Conservation (phyloP, 2,888 invertebrate genomes). For the Ornithoptera priamus region DNA sequence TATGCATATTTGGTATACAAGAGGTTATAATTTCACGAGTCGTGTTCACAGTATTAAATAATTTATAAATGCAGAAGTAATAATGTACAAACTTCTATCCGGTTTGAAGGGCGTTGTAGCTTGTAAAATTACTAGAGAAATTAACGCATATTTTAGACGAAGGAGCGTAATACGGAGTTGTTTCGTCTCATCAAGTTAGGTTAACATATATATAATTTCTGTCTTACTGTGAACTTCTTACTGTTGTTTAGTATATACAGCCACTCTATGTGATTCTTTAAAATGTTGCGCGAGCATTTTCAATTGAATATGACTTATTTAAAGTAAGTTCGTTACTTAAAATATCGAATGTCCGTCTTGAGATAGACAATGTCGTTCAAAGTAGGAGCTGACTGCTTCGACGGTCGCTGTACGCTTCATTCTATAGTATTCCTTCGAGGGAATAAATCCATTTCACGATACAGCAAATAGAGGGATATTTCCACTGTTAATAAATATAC, state of each 20-base stretch:
- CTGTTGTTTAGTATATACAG: not conserved
- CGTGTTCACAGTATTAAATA: too few relatives aligned
- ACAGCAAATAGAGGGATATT: not conserved
- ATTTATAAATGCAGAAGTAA: too few relatives aligned
- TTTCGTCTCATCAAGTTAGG: too few relatives aligned
- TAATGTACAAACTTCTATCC: too few relatives aligned
- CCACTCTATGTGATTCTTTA: conserved; percentile 16
- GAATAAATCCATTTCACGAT: conserved; percentile 2
- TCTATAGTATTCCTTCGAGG: conserved; percentile 26
- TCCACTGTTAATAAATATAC: not conserved
- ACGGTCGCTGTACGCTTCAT: conserved; percentile 6
- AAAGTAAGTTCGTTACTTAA: conserved; percentile 57
- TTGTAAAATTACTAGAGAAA: too few relatives aligned
- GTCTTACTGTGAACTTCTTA: too few relatives aligned
- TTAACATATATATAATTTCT: too few relatives aligned
- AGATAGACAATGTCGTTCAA: conserved; percentile 50
- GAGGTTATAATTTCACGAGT: too few relatives aligned
- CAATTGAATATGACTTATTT: conserved; percentile 52
- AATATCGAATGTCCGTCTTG: conserved; percentile 47
- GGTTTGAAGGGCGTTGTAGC: too few relatives aligned
- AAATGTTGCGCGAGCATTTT: conserved; percentile 39
- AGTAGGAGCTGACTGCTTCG: conserved; percentile 42
- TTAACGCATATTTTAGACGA: too few relatives aligned
- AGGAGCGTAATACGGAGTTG: too few relatives aligned
- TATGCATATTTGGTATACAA: too few relatives aligned